Evolutionary conservation across 2,888 invertebrate genomes (phyloP).

Genomic region (Notodonta ziczac): DNA sequence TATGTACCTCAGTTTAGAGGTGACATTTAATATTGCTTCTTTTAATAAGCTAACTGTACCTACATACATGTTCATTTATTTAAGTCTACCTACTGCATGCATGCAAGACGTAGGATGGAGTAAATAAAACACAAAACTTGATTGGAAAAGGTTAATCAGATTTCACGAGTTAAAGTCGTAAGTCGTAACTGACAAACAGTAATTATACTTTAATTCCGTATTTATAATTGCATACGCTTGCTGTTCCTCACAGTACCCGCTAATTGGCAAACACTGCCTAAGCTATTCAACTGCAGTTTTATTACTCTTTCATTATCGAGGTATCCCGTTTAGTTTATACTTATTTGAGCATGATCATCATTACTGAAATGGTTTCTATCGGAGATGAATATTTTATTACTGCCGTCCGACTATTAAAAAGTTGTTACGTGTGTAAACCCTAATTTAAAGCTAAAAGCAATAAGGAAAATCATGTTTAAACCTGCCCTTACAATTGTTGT

Average conservation of each 20-base stretch:
- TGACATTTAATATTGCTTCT: no score
- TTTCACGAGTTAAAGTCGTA: not conserved
- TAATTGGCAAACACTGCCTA: conserved; percentile 4
- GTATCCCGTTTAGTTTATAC: conserved; percentile 46
- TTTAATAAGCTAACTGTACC: no score
- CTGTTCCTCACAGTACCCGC: not conserved
- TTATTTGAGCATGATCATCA: conserved; percentile 37
- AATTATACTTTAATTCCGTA: not conserved
- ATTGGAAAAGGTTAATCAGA: not conserved
- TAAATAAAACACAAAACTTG: not conserved
- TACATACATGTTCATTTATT: no score
- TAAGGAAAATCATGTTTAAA: no score
- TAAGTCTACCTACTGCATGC: no score
- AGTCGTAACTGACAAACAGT: not conserved
- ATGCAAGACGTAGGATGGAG: no score
- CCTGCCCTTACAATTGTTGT: no score
- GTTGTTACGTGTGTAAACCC: no score
- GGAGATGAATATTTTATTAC: conserved; percentile 35
- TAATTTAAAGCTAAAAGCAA: no score
- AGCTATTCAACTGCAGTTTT: conserved; percentile 15
- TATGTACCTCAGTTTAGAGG: no score
- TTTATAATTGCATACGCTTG: not conserved
- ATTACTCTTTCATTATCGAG: conserved; percentile 41
- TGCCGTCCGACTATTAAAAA: no score
- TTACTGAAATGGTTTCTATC: conserved; percentile 43